Evolutionary conservation across 1,140 invertebrate species (phyloP).

Genomic region (Lethrus apterus): DNA sequence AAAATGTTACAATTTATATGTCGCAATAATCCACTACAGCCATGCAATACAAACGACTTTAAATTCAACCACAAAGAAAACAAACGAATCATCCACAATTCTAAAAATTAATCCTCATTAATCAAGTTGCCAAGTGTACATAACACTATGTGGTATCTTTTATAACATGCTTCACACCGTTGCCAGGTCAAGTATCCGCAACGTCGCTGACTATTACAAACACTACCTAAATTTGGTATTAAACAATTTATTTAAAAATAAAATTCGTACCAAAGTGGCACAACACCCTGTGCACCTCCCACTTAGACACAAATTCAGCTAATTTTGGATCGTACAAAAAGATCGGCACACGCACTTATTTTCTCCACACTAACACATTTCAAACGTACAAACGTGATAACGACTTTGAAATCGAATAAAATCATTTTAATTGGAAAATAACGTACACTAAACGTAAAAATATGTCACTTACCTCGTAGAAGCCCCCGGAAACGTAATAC

Average conservation of each 20-base stretch:
- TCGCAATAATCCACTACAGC: conserved; percentile 17
- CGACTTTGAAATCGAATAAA: too few species aligned
- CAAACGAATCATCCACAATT: background rate
- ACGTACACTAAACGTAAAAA: too few species aligned
- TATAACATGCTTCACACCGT: conserved; percentile 37
- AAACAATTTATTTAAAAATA: conserved; percentile 18
- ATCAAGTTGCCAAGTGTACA: conserved; percentile 20
- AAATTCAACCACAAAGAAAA: background rate
- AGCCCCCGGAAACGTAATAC: conserved; percentile 26
- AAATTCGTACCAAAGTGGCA: background rate
- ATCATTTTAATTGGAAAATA: too few species aligned
- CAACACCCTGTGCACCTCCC: conserved; percentile 22
- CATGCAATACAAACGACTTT: background rate
- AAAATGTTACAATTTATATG: conserved; percentile 31
- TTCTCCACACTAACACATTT: too few species aligned
- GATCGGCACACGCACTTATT: too few species aligned
- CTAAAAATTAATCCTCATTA: conserved; percentile 13
- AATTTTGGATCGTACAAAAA: conserved; percentile 32
- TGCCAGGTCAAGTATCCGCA: conserved; percentile 40
- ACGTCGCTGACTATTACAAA: conserved; percentile 39
- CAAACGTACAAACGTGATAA: too few species aligned
- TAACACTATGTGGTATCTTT: conserved; percentile 24
- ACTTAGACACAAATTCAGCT: conserved; percentile 28
- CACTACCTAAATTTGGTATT: conserved; percentile 34
- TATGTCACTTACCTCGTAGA: conserved; percentile 39